Evolutionary conservation across 2,113 vertebrate genomes (phyloP).

Genomic region (Bungarus multicinctus): DNA sequence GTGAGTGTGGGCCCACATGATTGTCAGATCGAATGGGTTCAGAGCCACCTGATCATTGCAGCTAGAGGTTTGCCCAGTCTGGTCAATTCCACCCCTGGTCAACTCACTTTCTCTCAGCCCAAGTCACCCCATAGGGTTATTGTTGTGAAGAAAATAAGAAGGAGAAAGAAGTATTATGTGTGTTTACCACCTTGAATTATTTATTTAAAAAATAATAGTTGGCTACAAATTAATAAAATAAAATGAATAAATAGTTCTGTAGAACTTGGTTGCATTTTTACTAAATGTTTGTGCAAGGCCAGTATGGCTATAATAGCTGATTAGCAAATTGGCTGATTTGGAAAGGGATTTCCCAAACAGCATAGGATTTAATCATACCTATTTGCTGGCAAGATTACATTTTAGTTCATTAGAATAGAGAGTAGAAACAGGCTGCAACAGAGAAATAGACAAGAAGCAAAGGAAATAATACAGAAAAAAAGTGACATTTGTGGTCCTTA

Average conservation of each 20-base stretch:
- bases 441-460: not conserved
- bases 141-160: not conserved
- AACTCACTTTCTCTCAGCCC: not conserved
- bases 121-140: not conserved
- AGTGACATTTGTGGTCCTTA: not conserved
- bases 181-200: not conserved
- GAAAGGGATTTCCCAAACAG: not conserved
- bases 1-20: no score
- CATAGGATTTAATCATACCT: not conserved
- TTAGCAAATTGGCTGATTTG: not conserved
- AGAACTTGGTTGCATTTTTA: not conserved
- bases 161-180: not conserved
- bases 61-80: no score
- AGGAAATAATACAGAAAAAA: not conserved
- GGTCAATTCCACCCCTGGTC: no score
- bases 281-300: not conserved
- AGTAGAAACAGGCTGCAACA: not conserved
- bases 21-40: no score
- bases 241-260: not conserved
- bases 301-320: not conserved
- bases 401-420: not conserved
- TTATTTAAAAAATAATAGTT: not conserved
- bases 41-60: no score
- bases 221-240: not conserved
- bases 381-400: not conserved